Evolutionary conservation across 2,888 invertebrate species (phyloP).

Genomic region (Leptinotarsa tumamoca): DNA sequence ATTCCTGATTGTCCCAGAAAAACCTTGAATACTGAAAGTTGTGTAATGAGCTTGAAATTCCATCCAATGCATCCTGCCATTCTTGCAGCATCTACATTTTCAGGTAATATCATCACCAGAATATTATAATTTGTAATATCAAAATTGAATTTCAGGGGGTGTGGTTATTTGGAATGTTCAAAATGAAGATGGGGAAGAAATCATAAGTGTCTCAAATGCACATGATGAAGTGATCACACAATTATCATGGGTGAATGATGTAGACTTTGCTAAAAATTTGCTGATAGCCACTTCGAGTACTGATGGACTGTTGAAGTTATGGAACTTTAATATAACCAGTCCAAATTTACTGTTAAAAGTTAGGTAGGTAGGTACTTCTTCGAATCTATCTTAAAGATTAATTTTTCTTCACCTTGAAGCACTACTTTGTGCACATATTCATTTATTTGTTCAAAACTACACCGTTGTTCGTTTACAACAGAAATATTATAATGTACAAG

Average conservation of each 20-base stretch:
- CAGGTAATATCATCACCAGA: conserved; percentile 54
- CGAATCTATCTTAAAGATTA: too few species aligned
- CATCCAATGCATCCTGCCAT: conserved; percentile 68
- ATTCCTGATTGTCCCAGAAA: conserved; percentile 58
- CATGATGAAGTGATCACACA: conserved; percentile 62
- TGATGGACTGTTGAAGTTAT: conserved; percentile 61
- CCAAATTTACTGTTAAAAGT: conserved; percentile 40
- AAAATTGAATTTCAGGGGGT: conserved; percentile 32
- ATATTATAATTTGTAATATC: too few species aligned
- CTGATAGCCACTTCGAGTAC: conserved; percentile 60
- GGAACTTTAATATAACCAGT: conserved; percentile 56
- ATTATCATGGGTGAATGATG: conserved; percentile 61
- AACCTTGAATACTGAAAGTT: conserved; percentile 62
- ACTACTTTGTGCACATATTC: too few species aligned
- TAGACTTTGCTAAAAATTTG: conserved; percentile 54
- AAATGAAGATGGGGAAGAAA: conserved; percentile 57
- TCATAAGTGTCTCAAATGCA: conserved; percentile 51
- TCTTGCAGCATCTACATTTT: conserved; percentile 66
- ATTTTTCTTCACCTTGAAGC: too few species aligned
- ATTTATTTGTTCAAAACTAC: too few species aligned
- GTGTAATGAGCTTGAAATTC: conserved; percentile 66
- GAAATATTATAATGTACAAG: too few species aligned
- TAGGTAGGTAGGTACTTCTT: conserved; percentile 37
- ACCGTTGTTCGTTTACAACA: too few species aligned
- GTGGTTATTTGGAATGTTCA: conserved; percentile 60